Percentiles rank a stretch among this genome's conserved stretches.
These are phyloP conservation scores for Procavia capensis DNA, from an alignment of 2,113 vertebrate species.

Conservation along the genomic window DNA sequence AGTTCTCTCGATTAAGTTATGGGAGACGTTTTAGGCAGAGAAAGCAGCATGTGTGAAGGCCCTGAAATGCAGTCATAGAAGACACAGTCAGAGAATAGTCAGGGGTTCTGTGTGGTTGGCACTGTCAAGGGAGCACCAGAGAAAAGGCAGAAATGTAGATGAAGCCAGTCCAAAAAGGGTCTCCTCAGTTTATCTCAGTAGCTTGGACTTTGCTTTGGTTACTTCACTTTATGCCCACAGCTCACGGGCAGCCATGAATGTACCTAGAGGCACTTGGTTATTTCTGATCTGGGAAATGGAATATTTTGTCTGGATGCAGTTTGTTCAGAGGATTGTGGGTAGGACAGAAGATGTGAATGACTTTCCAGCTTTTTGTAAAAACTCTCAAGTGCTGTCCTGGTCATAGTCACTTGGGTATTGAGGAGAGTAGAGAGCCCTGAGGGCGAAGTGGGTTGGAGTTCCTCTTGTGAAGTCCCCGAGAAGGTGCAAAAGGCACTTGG, in stretches of 20 bases:
- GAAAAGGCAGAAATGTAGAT: too few species aligned
- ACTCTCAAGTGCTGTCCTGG: background rate
- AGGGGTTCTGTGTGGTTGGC: background rate
- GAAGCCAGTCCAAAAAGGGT: background rate
- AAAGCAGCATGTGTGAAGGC: background rate
- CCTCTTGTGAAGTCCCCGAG: accelerated
- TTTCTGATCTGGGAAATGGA: background rate
- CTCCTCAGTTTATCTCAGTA: background rate
- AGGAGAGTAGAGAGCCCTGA: accelerated
- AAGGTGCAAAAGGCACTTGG: background rate
- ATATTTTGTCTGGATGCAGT: background rate
- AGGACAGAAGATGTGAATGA: background rate
- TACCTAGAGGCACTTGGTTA: background rate
- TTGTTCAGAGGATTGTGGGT: background rate
- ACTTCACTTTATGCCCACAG: background rate
- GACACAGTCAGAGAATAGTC: background rate
- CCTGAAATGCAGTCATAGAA: background rate
- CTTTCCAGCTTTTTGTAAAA: background rate
- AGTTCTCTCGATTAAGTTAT: background rate
- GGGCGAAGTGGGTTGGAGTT: too few species aligned
- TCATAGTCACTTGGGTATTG: background rate
- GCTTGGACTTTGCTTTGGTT: background rate
- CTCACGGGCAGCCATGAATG: background rate
- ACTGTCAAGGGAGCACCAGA: too few species aligned
- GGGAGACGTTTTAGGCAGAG: background rate